phyloP scores from a whole-genome alignment of 2,797 vertebrate species.

The Tragopan temminckii region DNA sequence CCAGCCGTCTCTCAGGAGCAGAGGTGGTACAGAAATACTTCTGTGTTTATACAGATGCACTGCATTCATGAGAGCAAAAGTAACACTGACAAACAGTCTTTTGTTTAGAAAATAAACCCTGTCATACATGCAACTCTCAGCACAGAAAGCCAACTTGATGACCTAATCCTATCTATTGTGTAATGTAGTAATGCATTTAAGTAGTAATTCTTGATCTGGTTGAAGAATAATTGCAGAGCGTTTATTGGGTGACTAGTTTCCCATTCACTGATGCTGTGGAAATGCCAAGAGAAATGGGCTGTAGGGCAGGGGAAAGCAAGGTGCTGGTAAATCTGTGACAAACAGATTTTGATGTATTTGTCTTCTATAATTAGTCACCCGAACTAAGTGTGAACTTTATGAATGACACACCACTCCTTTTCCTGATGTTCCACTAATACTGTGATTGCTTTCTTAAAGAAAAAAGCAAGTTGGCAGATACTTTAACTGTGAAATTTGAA shows the following conservation, averaged over 20 bases:
- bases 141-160: slow-evolving; percentile 50
- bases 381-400: not conserved
- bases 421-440: not conserved
- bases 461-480: not conserved
- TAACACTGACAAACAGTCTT: slow-evolving; percentile 64
- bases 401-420: not conserved
- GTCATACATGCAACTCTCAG: slow-evolving; percentile 7
- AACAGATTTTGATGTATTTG: slow-evolving; percentile 42
- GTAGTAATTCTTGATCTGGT: not conserved
- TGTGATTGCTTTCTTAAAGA: not conserved
- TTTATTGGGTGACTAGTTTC: slow-evolving; percentile 21
- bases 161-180: slow-evolving; percentile 58
- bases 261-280: not conserved
- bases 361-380: not conserved
- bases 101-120: slow-evolving; percentile 63
- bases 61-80: slow-evolving; percentile 24
- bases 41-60: slow-evolving; percentile 11
- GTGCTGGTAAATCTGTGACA: not conserved
- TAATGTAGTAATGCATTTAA: slow-evolving; percentile 33
- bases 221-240: slow-evolving; percentile 29
- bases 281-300: slow-evolving; percentile 16
- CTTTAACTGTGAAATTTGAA: not conserved
- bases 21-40: slow-evolving; percentile 13
- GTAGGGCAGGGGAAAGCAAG: not conserved
- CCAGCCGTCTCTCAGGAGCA: not conserved